Conservation (phyloP, 2,888 invertebrate genomes). For the Abrostola triplasia region DNA sequence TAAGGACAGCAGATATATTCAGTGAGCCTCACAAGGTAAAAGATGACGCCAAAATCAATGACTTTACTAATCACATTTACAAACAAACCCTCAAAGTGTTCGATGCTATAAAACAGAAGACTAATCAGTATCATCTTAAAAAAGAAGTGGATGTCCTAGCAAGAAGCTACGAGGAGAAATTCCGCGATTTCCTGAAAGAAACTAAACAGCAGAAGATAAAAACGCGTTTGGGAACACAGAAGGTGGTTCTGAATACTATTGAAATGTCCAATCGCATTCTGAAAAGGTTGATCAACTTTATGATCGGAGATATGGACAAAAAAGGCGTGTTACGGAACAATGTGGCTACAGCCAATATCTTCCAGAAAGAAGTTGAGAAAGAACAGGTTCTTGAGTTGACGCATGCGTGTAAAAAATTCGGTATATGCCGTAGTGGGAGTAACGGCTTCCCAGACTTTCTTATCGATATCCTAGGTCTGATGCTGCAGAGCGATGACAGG, state of each 20-base stretch:
- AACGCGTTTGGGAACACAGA: constrained; percentile 67
- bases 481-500: constrained; percentile 51
- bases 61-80: constrained; percentile 64
- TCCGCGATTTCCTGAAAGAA: constrained; percentile 60
- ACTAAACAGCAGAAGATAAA: constrained; percentile 63
- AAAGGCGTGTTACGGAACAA: constrained; percentile 38
- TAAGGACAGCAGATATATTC: constrained; percentile 14
- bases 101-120: constrained; percentile 56
- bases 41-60: constrained; percentile 59
- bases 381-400: constrained; percentile 55
- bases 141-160: constrained; percentile 53
- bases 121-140: constrained; percentile 43
- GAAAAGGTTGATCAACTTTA: constrained; percentile 60
- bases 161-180: constrained; percentile 63
- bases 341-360: constrained; percentile 24
- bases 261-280: constrained; percentile 67
- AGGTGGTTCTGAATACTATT: constrained; percentile 70
- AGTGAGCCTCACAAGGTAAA: constrained; percentile 43
- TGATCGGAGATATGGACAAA: constrained; percentile 55
- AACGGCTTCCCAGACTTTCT: constrained; percentile 58
- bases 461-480: constrained; percentile 48
- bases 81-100: constrained; percentile 65
- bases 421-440: constrained; percentile 59
- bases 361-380: constrained; percentile 59
- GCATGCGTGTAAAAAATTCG: constrained; percentile 64